phyloP scores from a whole-genome alignment of 2,888 invertebrate genomes.

The Bimastos eiseni region DNA sequence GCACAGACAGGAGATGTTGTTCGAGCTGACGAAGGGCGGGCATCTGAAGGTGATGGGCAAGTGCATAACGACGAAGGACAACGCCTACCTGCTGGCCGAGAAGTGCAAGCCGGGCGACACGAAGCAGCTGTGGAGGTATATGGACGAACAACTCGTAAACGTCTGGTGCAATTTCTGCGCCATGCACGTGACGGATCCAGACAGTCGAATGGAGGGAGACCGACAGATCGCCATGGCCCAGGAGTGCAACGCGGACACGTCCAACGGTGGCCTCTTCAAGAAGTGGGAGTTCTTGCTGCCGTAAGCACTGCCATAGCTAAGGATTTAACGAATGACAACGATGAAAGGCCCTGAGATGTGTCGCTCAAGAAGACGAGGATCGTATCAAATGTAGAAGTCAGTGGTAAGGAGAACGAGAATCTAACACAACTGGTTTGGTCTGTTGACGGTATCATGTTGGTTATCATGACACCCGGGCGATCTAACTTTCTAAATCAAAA shows the following conservation, averaged over 20 bases:
- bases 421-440: neutral
- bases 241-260: slow-evolving; percentile 40
- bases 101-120: slow-evolving; percentile 33
- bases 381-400: neutral
- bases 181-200: slow-evolving; percentile 48
- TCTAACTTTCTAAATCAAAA: neutral
- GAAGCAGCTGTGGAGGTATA: slow-evolving; percentile 32
- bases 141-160: slow-evolving; percentile 35
- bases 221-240: slow-evolving; percentile 47
- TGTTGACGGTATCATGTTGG: neutral
- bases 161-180: slow-evolving; percentile 42
- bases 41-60: slow-evolving; percentile 35
- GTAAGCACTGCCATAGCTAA: neutral
- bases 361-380: neutral
- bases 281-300: slow-evolving; percentile 38
- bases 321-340: neutral
- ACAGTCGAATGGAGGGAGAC: slow-evolving; percentile 38
- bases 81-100: slow-evolving; percentile 41
- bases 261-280: slow-evolving; percentile 38
- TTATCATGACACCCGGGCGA: neutral
- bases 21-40: slow-evolving; percentile 40
- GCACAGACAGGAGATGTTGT: slow-evolving; percentile 37
- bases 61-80: slow-evolving; percentile 41
- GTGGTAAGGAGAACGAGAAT: neutral
- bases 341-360: neutral